These are phyloP conservation scores for Lemur catta DNA, from an alignment of 2,797 vertebrate species.

Conservation along the genomic window DNA sequence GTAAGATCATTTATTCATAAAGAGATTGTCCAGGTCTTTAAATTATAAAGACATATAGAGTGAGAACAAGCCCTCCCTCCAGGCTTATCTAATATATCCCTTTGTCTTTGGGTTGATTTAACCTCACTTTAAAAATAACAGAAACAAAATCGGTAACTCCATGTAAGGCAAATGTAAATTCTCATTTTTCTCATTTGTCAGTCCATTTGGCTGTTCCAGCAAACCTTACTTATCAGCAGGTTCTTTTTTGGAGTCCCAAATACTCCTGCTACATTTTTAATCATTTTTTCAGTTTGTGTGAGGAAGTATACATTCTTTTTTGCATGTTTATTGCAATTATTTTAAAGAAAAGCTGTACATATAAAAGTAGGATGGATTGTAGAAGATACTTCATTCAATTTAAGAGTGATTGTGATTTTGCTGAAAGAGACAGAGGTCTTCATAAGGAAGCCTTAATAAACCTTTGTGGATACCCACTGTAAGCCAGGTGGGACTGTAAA, in stretches of 20 bases:
- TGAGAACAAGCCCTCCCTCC: neutral
- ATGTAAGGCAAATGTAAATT: neutral
- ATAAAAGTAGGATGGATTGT: slow-evolving; percentile 18
- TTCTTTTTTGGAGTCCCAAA: slow-evolving; percentile 23
- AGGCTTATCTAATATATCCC: neutral
- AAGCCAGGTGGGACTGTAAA: neutral
- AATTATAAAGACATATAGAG: neutral
- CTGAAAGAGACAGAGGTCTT: slow-evolving; percentile 40
- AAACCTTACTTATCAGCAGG: neutral
- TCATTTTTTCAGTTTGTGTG: neutral
- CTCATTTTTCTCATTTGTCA: neutral
- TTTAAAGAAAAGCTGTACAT: slow-evolving; percentile 7
- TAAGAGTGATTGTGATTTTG: slow-evolving; percentile 45
- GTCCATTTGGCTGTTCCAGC: neutral
- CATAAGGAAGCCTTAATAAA: slow-evolving; percentile 20
- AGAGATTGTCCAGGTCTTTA: neutral
- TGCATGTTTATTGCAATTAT: neutral
- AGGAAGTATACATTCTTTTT: neutral
- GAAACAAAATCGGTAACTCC: neutral
- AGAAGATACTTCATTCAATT: slow-evolving; percentile 21
- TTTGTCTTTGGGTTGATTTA: neutral
- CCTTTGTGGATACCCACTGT: neutral
- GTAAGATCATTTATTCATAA: neutral
- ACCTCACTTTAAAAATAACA: neutral
- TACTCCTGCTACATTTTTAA: neutral